phyloP scores from a whole-genome alignment of 2,888 invertebrate genomes.

The Nemotelus pantherinus region DNA sequence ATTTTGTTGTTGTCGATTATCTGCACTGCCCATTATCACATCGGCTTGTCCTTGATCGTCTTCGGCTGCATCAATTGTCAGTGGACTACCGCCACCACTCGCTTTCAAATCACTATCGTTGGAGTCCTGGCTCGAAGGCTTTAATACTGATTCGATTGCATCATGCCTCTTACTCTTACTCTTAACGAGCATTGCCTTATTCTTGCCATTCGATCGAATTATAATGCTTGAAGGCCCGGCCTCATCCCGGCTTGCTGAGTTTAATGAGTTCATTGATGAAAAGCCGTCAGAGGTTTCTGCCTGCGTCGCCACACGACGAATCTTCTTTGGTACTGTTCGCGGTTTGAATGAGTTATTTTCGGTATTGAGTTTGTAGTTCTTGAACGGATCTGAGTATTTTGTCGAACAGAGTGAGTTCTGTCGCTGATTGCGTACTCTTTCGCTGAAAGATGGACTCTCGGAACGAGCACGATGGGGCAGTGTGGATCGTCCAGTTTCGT shows the following conservation, averaged over 20 bases:
- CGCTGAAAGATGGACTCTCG: constrained; percentile 62
- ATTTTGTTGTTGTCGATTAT: neutral
- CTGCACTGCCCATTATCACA: neutral
- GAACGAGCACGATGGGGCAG: constrained; percentile 60
- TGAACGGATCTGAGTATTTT: constrained; percentile 60
- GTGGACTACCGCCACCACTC: neutral
- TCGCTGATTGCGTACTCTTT: constrained; percentile 53
- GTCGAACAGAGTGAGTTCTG: constrained; percentile 23
- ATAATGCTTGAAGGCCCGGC: constrained; percentile 2
- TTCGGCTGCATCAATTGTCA: constrained; percentile 13
- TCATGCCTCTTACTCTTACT: neutral
- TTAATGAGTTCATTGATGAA: too few relatives aligned
- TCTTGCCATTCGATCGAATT: constrained; percentile 18
- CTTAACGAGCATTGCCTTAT: neutral
- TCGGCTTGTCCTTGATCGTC: constrained; percentile 20
- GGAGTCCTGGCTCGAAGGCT: constrained; percentile 2
- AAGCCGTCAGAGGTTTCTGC: neutral
- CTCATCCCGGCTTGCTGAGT: constrained; percentile 12
- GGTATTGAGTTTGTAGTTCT: constrained; percentile 62
- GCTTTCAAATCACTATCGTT: constrained; percentile 12
- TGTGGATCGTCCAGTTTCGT: constrained; percentile 50
- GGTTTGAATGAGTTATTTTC: constrained; percentile 63
- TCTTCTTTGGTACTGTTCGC: constrained; percentile 36
- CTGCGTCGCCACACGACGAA: constrained; percentile 9
- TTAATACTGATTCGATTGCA: neutral